phyloP scores from a whole-genome alignment of 1,140 invertebrate species.

The Penaeus vannamei region DNA sequence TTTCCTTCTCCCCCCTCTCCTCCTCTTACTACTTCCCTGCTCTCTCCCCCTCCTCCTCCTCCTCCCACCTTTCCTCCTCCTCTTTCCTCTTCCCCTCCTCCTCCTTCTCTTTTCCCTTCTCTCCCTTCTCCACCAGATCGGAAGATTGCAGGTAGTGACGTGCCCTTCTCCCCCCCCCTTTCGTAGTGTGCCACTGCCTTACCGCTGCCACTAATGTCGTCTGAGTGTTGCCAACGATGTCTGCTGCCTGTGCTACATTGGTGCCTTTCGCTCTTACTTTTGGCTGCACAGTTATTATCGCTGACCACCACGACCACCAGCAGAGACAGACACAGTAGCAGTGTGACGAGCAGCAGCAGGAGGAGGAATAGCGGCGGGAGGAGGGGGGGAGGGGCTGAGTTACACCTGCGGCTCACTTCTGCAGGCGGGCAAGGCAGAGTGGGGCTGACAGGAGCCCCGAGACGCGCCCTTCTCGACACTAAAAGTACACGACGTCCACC shows the following conservation, averaged over 20 bases:
- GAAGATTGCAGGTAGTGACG: too few relatives aligned
- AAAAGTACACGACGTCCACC: conserved; percentile 45
- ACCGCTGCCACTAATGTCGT: conserved; percentile 2
- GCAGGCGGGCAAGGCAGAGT: not conserved
- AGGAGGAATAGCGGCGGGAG: conserved; percentile 2
- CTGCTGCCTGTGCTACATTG: conserved; percentile 42
- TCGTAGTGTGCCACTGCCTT: not conserved
- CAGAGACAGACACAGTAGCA: conserved; percentile 5
- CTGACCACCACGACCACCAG: conserved; percentile 34
- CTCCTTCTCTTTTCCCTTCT: not conserved
- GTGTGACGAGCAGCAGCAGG: not conserved
- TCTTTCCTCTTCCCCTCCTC: not conserved
- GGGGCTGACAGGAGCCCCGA: conserved; percentile 31
- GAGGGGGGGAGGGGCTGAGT: conserved; percentile 9
- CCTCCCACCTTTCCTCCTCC: not conserved
- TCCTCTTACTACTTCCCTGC: conserved; percentile 14
- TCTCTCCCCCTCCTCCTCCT: conserved; percentile 40
- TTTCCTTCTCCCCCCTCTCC: not conserved
- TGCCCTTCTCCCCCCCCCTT: not conserved
- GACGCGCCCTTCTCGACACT: conserved; percentile 23
- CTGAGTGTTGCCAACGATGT: not conserved
- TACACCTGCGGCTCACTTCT: conserved; percentile 30
- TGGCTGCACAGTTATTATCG: conserved; percentile 1
- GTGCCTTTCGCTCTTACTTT: not conserved
- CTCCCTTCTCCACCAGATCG: not conserved